Evolutionary conservation across 2,113 vertebrate genomes (phyloP), one percentile per base, ranked within the genome.

Genomic region (Mormyrus lacerda): DNA sequence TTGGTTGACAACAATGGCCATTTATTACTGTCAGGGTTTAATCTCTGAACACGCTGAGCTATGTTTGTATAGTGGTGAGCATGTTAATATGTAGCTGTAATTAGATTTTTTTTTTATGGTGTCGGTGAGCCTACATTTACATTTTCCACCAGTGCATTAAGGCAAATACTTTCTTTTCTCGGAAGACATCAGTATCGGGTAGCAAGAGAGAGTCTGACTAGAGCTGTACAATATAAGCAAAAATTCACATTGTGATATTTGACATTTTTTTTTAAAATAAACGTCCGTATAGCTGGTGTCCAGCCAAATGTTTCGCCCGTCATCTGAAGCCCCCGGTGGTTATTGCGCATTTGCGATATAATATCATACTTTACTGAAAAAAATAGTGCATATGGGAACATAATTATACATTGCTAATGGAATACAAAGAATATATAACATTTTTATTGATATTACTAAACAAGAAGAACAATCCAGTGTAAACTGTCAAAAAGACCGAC

Each of bases 1-100:
- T 99, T 93, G 97, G 94, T 95, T 0, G 88, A 44, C 50, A 11
- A n/a, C 17, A 84, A 79, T 19, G 21, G 19, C 82, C 58, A 47
- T 47, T 24, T 35, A 13, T 69, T 61, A 31, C 85, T 86, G 55
- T 48, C 24, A 69, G 31, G 5, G n/a, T 48, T 51, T 76, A 51
- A 35, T 21, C 17, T 35, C 4, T 85, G 24, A 48, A 48, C 48
- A 19, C 85, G 3, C 1, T 51, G 65, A 15, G 31, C 48, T 8
- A 15, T 51, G 84, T 35, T 27, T 10, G 45, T 35, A 50, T 73
- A 35, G n/a, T 31, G 27, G 31, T 35, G n/a, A 24, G 31, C 50
- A 39, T 73, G n/a, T 85, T 24, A 47, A 85, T 85, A 50, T 5
- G 15, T 24, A 82, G 42, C 35, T 42, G 39, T 19, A 44, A 82